Evolutionary conservation across 2,797 vertebrate genomes (phyloP).

Genomic region (Leucoraja ocellata): DNA sequence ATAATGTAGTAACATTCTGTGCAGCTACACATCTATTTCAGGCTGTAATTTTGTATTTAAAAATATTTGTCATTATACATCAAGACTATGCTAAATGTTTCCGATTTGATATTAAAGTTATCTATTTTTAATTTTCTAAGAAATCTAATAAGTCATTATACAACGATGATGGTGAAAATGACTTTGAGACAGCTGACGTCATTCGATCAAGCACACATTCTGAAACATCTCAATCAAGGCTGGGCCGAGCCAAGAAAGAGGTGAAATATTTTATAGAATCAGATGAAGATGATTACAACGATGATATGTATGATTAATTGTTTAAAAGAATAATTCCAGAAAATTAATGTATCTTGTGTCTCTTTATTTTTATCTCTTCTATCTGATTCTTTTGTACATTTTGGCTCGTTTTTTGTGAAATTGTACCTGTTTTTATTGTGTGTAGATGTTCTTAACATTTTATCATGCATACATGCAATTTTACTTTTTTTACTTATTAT

Average conservation of each 20-base stretch:
- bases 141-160: slow-evolving; percentile 78
- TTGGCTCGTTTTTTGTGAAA: slow-evolving; percentile 82
- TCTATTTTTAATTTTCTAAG: slow-evolving; percentile 50
- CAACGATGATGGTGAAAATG: slow-evolving; percentile 58
- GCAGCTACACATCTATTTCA: not conserved
- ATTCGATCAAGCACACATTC: slow-evolving; percentile 61
- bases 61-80: not conserved
- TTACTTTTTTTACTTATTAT: slow-evolving; percentile 89
- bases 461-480: slow-evolving; percentile 82
- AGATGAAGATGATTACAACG: slow-evolving; percentile 76
- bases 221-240: slow-evolving; percentile 65
- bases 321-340: slow-evolving; percentile 60
- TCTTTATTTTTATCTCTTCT: slow-evolving; percentile 67
- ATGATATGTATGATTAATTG: slow-evolving; percentile 89
- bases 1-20: not conserved
- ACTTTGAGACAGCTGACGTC: slow-evolving; percentile 53
- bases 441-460: slow-evolving; percentile 93
- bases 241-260: slow-evolving; percentile 84
- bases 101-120: slow-evolving; percentile 22
- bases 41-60: not conserved
- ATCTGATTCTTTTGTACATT: slow-evolving; percentile 96
- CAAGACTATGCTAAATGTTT: not conserved
- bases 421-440: slow-evolving; percentile 91
- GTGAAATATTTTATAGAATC: slow-evolving; percentile 91
- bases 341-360: slow-evolving; percentile 60